Percentiles rank a stretch among this genome's conserved stretches.
These are phyloP conservation scores for Pristiophorus japonicus DNA, from an alignment of 2,113 vertebrate species.

Conservation along the genomic window DNA sequence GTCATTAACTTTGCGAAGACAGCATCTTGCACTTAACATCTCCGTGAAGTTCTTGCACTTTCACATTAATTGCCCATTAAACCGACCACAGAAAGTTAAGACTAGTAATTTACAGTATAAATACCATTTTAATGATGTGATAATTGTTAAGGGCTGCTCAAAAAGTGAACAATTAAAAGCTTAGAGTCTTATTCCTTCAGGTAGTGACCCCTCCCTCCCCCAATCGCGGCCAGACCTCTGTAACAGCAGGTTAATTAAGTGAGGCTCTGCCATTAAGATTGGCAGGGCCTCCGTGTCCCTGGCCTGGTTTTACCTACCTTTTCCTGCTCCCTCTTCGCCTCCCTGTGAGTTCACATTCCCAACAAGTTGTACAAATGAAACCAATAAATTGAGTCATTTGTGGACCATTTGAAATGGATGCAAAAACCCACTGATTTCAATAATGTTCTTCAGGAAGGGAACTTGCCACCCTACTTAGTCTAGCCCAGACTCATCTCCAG, in stretches of 20 bases:
- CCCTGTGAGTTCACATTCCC: background rate
- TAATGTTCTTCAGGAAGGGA: background rate
- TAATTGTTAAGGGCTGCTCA: background rate
- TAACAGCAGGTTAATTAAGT: background rate
- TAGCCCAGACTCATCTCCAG: background rate
- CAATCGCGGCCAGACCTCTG: background rate
- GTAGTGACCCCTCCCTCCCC: background rate
- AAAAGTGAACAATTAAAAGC: background rate
- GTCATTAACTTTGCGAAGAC: too few species aligned
- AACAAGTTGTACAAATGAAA: background rate
- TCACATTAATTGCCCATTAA: background rate
- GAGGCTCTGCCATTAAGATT: background rate
- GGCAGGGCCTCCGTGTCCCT: background rate
- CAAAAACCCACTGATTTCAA: background rate
- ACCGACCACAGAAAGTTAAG: background rate
- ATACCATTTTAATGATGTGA: background rate
- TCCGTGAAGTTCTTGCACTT: background rate
- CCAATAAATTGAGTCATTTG: background rate
- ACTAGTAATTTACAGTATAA: background rate
- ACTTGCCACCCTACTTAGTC: background rate
- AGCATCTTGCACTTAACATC: background rate
- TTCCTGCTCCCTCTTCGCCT: background rate
- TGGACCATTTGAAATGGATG: background rate
- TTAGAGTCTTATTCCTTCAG: background rate
- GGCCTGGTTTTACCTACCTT: background rate